Percentiles rank a stretch among this genome's conserved stretches.
phyloP scores from a whole-genome alignment of 1,140 invertebrate genomes.

The Zophobas atratus region DNA sequence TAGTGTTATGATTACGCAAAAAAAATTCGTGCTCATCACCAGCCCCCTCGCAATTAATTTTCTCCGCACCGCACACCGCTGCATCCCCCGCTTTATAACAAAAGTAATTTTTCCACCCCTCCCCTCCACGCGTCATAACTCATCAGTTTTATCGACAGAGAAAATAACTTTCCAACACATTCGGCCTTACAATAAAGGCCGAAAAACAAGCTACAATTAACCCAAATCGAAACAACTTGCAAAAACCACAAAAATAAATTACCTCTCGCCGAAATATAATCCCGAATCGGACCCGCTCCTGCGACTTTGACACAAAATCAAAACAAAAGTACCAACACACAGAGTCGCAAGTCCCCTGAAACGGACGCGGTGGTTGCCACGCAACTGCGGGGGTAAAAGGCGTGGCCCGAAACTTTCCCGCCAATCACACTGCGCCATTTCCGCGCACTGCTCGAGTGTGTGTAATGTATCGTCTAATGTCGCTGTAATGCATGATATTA shows the following conservation, averaged over 20 bases:
- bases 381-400: slow-evolving; percentile 64
- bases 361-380: slow-evolving; percentile 57
- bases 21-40: no score
- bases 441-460: slow-evolving; percentile 60
- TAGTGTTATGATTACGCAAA: no score
- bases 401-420: slow-evolving; percentile 54
- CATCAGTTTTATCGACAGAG: slow-evolving; percentile 35
- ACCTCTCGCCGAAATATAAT: slow-evolving; percentile 38
- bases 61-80: background rate
- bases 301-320: slow-evolving; percentile 25
- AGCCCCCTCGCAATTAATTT: background rate
- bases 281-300: slow-evolving; percentile 20
- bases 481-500: slow-evolving; percentile 68
- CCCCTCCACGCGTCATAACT: background rate
- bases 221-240: slow-evolving; percentile 43
- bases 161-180: slow-evolving; percentile 39
- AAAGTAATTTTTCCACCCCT: background rate
- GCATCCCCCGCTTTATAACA: background rate
- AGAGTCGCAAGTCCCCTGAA: slow-evolving; percentile 57
- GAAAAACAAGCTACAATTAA: slow-evolving; percentile 41
- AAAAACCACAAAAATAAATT: slow-evolving; percentile 44
- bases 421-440: slow-evolving; percentile 54
- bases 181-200: slow-evolving; percentile 29
- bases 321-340: slow-evolving; percentile 48
- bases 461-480: slow-evolving; percentile 68